Base-by-base conservation (phyloP, 2,113 vertebrate species). In the Hippocampus abdominalis region DNA sequence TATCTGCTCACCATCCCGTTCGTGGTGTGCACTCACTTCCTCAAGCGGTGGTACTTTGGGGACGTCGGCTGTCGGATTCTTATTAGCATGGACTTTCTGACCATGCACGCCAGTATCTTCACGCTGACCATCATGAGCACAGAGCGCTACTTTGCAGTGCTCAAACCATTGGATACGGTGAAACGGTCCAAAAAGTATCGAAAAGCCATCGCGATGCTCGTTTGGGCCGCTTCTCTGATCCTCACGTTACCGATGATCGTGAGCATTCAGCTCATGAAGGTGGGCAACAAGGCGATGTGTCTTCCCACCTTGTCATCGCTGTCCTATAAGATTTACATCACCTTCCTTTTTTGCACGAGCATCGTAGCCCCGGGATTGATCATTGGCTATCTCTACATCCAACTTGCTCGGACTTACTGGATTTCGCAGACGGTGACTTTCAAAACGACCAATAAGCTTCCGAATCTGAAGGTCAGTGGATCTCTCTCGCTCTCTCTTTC, bases 41-140 rank as follows among this genome's bases (percentile, higher is more conserved):
- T 95, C 3, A 92, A 94, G 77, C 94, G 89, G 6, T 97, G 95
- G 95, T 93, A 96, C 86, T 96, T 96, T 65, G 95, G 94, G 36
- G 93, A 96, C 29, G 18, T 87, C 0, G 95, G 95, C 44, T 93
- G 93, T 56, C 93, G 92, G 10, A 90, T 95, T 76, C 90, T 97
- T 0, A 94, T 97, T 82, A 96, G 95, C 70, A 92, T 95, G 84
- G 95, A 97, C 84, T 95, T 96, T 80, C 91, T 97, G 68, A 96
- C 95, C 64, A 97, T 97, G 95, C 95, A 96, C 0, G 95, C 95
- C 77, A 96, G 94, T 83, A 97, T 97, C 85, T 97, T 96, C 86
- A 96, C 94, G 0, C 89, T 96, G 72, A 95, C 94, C 0, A 87
- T 94, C 71, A 97, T 97, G 95, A 96, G 95, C 87, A 96, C 93